Percentiles rank a stretch among this genome's conserved stretches.
These are phyloP conservation scores for Pygmarrhopalites habei DNA, from an alignment of 1,140 invertebrate species.

Conservation along the genomic window DNA sequence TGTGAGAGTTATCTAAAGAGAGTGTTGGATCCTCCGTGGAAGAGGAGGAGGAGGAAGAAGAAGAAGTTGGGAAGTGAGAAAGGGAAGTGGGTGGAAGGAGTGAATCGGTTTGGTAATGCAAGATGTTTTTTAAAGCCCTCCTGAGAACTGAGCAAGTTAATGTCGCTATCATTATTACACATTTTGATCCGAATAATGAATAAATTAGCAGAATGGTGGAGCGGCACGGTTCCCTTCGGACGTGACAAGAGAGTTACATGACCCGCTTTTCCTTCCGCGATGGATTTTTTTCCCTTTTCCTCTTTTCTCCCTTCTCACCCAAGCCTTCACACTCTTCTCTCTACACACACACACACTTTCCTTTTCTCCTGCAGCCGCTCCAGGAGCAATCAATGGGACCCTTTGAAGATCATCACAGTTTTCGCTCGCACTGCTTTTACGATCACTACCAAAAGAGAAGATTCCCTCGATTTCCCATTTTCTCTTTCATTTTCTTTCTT, in stretches of 20 bases:
- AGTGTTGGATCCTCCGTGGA: background rate
- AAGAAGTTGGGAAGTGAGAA: slow-evolving; percentile 11
- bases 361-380: background rate
- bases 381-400: slow-evolving; percentile 28
- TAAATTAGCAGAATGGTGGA: slow-evolving; percentile 39
- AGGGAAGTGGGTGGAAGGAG: slow-evolving; percentile 20
- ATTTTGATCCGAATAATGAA: slow-evolving; percentile 41
- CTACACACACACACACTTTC: slow-evolving; percentile 1
- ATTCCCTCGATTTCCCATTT: slow-evolving; percentile 34
- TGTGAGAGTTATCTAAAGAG: background rate
- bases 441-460: slow-evolving; percentile 19
- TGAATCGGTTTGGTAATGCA: slow-evolving; percentile 37
- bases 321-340: slow-evolving; percentile 9
- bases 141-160: slow-evolving; percentile 37
- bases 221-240: slow-evolving; percentile 26
- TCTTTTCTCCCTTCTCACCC: background rate
- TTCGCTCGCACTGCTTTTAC: slow-evolving; percentile 37
- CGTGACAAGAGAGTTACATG: slow-evolving; percentile 38
- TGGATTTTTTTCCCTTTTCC: background rate
- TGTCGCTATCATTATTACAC: slow-evolving; percentile 41
- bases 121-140: slow-evolving; percentile 39
- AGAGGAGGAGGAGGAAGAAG: background rate
- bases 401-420: slow-evolving; percentile 37
- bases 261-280: slow-evolving; percentile 12
- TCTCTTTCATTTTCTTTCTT: slow-evolving; percentile 34